Base-by-base conservation (phyloP, 2,888 invertebrate genomes). In the Oscheius myriophilus region DNA sequence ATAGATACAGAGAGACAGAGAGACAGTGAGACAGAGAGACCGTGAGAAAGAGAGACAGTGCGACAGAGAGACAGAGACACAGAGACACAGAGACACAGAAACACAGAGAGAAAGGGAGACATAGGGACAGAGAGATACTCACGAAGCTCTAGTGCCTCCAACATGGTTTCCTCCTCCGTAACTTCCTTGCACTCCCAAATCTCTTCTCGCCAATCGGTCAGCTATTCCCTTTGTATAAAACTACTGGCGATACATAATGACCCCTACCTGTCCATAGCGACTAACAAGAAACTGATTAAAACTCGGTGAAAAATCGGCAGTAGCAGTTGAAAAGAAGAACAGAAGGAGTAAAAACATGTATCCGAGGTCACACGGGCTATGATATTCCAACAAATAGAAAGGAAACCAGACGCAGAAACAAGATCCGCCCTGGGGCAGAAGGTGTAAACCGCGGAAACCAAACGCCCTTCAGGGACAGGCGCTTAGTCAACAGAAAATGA, bases 141-240 rank as follows among this genome's bases (percentile, higher is more conserved):
- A 71, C 76, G 64, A 62, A 2, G 76, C 65, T 42, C 74, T 42
- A 7, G 42, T 49, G 18, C 58, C 66, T 23, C 72, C 74, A 39
- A 66, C 64, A 58, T 76, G 76, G 12, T 52, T 66, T 9, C 76
- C 76, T 42, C 76, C 76, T 26, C 76, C 76, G 63, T 74, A 76
- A 66, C 72, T 72, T 49, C 76, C 76, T 7, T 45, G 61, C 2
- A 49, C 54, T 43, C 76, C 76, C 18, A 76, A 49, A 67, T 76
- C 76, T 61, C 72, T 63, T 49, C 76, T 43, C 2, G 76, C 76
- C 43, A 76, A 52, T 49, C 61, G 55, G 52, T 73, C 73, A 23
- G 72, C 69, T 18, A 76, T 69, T 18, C 43, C 51, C 65, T 65
- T n/a, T n/a, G n/a, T n/a, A n/a, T n/a, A n/a, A n/a, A n/a, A 39